These are phyloP conservation scores for Tenthredo livida DNA, from an alignment of 2,888 invertebrate genomes.

Conservation along the genomic window DNA sequence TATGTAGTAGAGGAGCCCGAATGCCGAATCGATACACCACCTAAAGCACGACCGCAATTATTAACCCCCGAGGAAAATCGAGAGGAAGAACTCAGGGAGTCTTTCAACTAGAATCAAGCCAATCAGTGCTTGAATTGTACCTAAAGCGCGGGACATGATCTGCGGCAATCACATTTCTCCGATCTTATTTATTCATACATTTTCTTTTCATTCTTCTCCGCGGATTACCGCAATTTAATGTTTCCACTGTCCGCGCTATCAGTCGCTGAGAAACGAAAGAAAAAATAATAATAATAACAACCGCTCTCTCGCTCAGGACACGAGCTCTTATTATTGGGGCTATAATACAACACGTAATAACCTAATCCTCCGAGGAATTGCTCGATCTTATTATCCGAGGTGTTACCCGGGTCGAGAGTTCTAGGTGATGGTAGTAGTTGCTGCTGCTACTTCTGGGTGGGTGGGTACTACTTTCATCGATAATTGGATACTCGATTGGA, in stretches of 20 bases:
- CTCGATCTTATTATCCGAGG: constrained; percentile 44
- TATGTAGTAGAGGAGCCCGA: not conserved
- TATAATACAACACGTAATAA: constrained; percentile 42
- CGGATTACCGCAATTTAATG: not conserved
- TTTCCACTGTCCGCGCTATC: not conserved
- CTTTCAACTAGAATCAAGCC: not conserved
- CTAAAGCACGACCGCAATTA: not conserved
- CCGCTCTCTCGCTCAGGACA: not conserved
- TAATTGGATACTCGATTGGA: constrained; percentile 47
- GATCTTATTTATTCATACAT: not conserved
- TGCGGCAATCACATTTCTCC: not conserved
- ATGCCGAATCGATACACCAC: constrained; percentile 5
- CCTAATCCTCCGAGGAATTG: constrained; percentile 46
- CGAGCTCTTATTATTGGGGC: constrained; percentile 26
- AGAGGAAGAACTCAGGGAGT: not conserved
- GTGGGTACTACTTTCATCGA: constrained; percentile 31
- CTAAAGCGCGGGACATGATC: not conserved
- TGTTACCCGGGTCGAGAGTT: constrained; percentile 28
- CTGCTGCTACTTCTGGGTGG: not conserved
- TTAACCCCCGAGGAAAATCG: not conserved
- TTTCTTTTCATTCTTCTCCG: not conserved
- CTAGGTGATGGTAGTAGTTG: not conserved
- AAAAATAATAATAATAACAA: not conserved
- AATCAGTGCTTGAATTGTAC: not conserved
- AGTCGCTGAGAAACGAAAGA: not conserved